phyloP scores from a whole-genome alignment of 2,113 vertebrate species.

The Ceyx margarethae region DNA sequence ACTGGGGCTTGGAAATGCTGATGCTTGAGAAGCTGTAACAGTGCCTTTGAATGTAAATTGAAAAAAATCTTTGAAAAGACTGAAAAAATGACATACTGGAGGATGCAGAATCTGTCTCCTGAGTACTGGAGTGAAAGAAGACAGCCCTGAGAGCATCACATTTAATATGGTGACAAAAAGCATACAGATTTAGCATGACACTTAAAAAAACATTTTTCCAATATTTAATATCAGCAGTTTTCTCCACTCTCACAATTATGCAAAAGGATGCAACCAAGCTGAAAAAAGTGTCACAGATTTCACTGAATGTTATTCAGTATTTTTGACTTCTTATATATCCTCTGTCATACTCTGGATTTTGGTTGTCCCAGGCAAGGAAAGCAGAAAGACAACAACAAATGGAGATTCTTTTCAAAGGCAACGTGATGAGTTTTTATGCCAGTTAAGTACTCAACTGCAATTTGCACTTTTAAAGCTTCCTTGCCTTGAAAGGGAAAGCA shows the following conservation, averaged over 20 bases:
- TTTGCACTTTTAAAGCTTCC: background rate
- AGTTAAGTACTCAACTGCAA: background rate
- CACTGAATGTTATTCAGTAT: background rate
- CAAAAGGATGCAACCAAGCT: background rate
- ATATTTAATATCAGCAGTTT: background rate
- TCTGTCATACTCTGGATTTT: background rate
- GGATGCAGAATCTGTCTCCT: background rate
- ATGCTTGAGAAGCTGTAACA: background rate
- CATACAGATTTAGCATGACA: background rate
- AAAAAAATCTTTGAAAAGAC: background rate
- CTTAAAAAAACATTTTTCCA: background rate
- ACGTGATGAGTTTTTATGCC: background rate
- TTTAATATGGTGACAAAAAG: background rate
- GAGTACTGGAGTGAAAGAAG: background rate
- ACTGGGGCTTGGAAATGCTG: background rate
- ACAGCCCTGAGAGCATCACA: background rate
- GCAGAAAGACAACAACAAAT: background rate
- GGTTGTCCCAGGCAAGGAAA: background rate
- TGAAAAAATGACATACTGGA: accelerated
- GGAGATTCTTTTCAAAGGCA: background rate
- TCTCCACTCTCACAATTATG: background rate
- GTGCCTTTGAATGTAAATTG: background rate
- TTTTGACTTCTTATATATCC: background rate
- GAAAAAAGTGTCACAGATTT: background rate
- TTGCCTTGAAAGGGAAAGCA: background rate